Evolutionary conservation across 53 echinoderm and acorn worm genomes (phyloP).

Genomic region (Crossaster papposus): DNA sequence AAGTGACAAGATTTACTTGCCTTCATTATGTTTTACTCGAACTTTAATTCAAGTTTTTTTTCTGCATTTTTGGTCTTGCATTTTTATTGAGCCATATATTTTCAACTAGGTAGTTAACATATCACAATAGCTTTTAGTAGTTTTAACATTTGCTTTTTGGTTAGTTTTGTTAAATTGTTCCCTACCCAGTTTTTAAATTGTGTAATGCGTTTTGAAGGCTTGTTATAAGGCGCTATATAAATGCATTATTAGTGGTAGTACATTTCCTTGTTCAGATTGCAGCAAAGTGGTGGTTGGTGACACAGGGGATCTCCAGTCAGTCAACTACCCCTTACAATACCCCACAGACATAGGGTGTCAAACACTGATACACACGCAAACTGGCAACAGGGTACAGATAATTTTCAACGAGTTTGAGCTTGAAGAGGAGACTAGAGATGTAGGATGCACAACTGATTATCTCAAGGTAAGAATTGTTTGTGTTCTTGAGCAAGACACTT

Average conservation of each 20-base stretch:
- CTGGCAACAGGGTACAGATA: conserved; percentile 43
- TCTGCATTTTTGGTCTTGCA: no score
- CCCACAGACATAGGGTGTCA: conserved; percentile 55
- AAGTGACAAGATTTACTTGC: no score
- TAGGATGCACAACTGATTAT: conserved; percentile 29
- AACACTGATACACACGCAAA: conserved; percentile 53
- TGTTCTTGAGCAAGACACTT: neutral
- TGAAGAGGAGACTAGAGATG: conserved; percentile 16
- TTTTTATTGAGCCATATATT: no score
- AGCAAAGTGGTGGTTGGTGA: conserved; percentile 59
- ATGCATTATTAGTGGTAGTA: neutral
- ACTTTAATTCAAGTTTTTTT: no score
- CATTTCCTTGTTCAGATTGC: conserved; percentile 35
- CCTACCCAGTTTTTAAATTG: no score
- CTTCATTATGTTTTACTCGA: no score
- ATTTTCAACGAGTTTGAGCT: conserved; percentile 56
- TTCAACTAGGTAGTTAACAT: no score
- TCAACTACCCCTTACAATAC: conserved; percentile 56
- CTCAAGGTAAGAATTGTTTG: conserved; percentile 28
- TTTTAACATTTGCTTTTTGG: no score
- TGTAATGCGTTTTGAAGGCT: no score
- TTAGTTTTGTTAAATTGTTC: no score
- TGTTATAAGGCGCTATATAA: no score
- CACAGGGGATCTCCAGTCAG: conserved; percentile 44
- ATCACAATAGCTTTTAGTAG: no score